Conservation (phyloP, 2,888 invertebrate genomes). For the Acrobasis consociella region DNA sequence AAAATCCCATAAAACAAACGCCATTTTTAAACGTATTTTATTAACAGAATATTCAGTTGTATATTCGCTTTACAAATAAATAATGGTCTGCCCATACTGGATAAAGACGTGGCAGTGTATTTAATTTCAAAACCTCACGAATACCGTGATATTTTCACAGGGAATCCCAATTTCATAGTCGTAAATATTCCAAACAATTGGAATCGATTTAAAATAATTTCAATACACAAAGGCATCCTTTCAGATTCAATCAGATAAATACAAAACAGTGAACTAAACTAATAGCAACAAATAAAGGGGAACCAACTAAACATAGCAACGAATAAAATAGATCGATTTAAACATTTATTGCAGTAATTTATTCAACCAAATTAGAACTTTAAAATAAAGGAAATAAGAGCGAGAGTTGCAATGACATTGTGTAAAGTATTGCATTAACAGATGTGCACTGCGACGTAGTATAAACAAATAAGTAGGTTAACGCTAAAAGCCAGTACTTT, state of each 20-base stretch:
- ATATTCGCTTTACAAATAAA: too few relatives aligned
- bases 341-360: slow-evolving; percentile 14
- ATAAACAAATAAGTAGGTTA: slow-evolving; percentile 1
- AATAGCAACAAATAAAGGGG: slow-evolving; percentile 16
- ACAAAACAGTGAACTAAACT: slow-evolving; percentile 12
- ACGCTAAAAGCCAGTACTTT: not conserved
- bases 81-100: too few relatives aligned
- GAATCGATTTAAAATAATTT: not conserved
- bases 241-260: slow-evolving; percentile 13
- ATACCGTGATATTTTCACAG: not conserved
- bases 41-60: too few relatives aligned
- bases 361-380: slow-evolving; percentile 8
- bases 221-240: slow-evolving; percentile 7
- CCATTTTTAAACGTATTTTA: too few relatives aligned
- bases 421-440: slow-evolving; percentile 24
- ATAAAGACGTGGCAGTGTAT: too few relatives aligned
- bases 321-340: slow-evolving; percentile 13
- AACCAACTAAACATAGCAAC: slow-evolving; percentile 7
- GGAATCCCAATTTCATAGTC: not conserved
- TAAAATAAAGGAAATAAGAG: not conserved
- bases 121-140: not conserved
- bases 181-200: slow-evolving; percentile 1
- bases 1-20: too few relatives aligned
- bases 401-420: not conserved
- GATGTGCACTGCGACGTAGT: slow-evolving; percentile 17